Evolutionary conservation across 2,113 vertebrate species (phyloP).

Genomic region (Prunella fulvescens): DNA sequence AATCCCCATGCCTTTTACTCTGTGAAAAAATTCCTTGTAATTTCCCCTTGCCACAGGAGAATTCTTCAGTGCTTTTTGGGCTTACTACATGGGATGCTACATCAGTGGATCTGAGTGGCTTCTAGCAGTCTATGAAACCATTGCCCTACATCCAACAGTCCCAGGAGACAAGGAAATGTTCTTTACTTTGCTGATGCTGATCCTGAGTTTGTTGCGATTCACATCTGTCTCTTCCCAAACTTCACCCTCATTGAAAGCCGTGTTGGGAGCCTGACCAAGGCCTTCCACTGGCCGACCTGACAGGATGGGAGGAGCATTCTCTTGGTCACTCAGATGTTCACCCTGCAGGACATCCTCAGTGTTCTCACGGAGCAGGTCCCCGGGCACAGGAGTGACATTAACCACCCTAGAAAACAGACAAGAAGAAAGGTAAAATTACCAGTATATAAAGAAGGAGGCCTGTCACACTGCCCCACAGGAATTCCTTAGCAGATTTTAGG

Average conservation of each 20-base stretch:
- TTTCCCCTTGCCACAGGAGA: not conserved
- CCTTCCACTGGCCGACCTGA: constrained; percentile 74
- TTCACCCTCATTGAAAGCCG: constrained; percentile 79
- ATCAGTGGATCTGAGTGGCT: not conserved
- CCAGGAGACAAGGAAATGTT: not conserved
- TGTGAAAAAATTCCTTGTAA: not conserved
- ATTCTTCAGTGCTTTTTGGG: not conserved
- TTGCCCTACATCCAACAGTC: not conserved
- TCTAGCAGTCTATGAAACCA: not conserved
- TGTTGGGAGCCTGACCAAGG: constrained; percentile 69
- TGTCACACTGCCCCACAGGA: not conserved
- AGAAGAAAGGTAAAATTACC: not conserved
- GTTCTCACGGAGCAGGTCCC: constrained; percentile 93
- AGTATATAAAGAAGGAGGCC: not conserved
- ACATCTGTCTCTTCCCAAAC: constrained; percentile 97
- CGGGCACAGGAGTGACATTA: constrained; percentile 86
- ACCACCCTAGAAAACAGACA: constrained; percentile 76
- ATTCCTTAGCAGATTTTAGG: not conserved
- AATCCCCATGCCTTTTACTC: not conserved
- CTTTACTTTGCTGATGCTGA: constrained; percentile 96
- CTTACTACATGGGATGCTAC: not conserved
- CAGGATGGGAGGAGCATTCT: constrained; percentile 89
- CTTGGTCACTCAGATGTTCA: constrained; percentile 96
- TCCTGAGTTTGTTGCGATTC: constrained; percentile 98
- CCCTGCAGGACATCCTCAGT: constrained; percentile 95